These are phyloP conservation scores for Ammospiza caudacuta DNA, from an alignment of 2,113 vertebrate genomes.

Conservation along the genomic window DNA sequence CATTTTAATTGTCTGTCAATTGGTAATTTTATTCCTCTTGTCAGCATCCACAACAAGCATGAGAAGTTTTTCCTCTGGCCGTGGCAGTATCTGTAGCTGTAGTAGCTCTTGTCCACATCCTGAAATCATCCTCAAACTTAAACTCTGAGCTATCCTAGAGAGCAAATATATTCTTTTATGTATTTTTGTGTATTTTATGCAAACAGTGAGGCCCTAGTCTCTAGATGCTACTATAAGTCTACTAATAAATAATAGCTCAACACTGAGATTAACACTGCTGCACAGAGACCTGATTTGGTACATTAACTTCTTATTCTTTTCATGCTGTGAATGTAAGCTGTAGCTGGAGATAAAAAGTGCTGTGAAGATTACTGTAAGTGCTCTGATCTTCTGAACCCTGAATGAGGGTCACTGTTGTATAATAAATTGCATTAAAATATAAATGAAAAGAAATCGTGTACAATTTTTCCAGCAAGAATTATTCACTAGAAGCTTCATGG, in stretches of 20 bases:
- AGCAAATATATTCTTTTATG: not conserved
- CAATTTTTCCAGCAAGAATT: slow-evolving; percentile 60
- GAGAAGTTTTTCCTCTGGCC: slow-evolving; percentile 3
- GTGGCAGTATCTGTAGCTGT: not conserved
- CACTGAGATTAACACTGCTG: slow-evolving; percentile 45
- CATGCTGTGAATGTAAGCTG: slow-evolving; percentile 52
- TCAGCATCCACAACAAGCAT: not conserved
- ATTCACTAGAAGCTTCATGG: slow-evolving; percentile 46
- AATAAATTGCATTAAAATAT: slow-evolving; percentile 70
- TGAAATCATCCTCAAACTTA: not conserved
- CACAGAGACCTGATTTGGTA: slow-evolving; percentile 51
- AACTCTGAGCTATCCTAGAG: not conserved
- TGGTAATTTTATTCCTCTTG: slow-evolving; percentile 10
- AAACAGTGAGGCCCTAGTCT: not conserved
- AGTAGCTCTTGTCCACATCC: not conserved
- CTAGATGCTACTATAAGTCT: not conserved
- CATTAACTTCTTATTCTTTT: slow-evolving; percentile 62
- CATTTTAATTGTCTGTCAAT: slow-evolving; percentile 24
- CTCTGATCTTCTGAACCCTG: slow-evolving; percentile 65
- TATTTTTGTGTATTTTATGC: not conserved
- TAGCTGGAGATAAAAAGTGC: slow-evolving; percentile 56
- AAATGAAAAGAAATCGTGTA: slow-evolving; percentile 67
- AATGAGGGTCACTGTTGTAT: slow-evolving; percentile 60
- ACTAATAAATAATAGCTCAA: slow-evolving; percentile 62
- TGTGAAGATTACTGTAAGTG: slow-evolving; percentile 58